phyloP scores from a whole-genome alignment of 2,888 invertebrate genomes.

The Gymnosoma rotundatum region DNA sequence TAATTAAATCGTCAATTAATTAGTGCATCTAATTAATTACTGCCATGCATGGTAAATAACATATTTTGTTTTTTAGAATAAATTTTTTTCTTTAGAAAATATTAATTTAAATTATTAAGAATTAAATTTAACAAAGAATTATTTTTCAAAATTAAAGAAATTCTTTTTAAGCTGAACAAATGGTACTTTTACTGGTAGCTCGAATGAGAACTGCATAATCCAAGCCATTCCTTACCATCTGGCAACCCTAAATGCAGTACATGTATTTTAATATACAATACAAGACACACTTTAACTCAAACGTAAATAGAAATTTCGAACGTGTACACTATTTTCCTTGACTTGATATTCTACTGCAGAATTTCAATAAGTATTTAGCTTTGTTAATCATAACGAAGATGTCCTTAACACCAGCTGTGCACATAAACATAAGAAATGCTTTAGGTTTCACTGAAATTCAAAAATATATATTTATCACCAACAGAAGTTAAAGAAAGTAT shows the following conservation, averaged over 20 bases:
- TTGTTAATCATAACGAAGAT: conserved; percentile 26
- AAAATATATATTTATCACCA: conserved; percentile 1
- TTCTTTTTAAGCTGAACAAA: conserved; percentile 39
- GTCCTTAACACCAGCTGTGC: conserved; percentile 41
- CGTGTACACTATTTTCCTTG: conserved; percentile 37
- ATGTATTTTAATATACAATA: conserved; percentile 60
- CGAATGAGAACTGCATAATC: no score
- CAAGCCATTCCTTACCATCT: no score
- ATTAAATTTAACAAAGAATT: no score
- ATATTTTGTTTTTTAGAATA: no score
- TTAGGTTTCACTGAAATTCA: neutral
- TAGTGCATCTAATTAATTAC: no score
- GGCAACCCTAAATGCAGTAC: no score
- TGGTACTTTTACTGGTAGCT: no score
- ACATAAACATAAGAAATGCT: neutral
- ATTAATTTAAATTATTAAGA: no score
- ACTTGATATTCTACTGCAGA: conserved; percentile 9
- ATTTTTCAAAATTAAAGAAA: no score
- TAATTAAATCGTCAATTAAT: no score
- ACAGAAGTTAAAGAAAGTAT: conserved; percentile 29
- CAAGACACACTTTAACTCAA: neutral
- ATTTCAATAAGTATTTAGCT: conserved; percentile 18
- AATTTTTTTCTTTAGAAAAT: no score
- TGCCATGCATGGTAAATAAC: no score
- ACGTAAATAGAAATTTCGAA: conserved; percentile 8